Conservation (phyloP, 2,888 invertebrate species). For the Archaeoteleia sp. region DNA sequence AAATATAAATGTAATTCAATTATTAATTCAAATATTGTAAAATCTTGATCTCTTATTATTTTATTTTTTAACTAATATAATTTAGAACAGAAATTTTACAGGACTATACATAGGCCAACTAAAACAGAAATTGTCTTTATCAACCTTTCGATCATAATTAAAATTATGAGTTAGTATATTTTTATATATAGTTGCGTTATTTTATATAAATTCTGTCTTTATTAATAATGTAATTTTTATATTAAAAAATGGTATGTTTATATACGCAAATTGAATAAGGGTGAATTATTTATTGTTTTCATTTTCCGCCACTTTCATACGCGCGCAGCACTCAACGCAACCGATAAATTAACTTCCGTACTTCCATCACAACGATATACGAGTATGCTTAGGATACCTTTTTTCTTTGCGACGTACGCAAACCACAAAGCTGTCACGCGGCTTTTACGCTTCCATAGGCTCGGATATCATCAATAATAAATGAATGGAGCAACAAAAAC, state of each 20-base stretch:
- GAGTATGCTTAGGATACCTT: slow-evolving; percentile 3
- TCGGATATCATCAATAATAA: slow-evolving; percentile 36
- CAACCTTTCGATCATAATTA: neutral
- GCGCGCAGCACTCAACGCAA: neutral
- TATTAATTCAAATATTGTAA: too few relatives aligned
- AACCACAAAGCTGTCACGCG: slow-evolving; percentile 12
- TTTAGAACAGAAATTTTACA: too few relatives aligned
- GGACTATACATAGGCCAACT: neutral
- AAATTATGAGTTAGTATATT: too few relatives aligned
- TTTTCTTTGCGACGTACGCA: slow-evolving; percentile 5
- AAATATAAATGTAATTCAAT: too few relatives aligned
- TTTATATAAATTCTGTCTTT: too few relatives aligned
- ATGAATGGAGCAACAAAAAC: slow-evolving; percentile 36
- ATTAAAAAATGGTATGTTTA: too few relatives aligned
- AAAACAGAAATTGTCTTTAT: neutral
- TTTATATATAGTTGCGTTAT: too few relatives aligned
- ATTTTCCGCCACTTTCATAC: slow-evolving; percentile 1
- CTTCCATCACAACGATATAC: slow-evolving; percentile 3
- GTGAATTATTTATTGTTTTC: slow-evolving; percentile 2
- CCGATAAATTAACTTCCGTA: slow-evolving; percentile 7
- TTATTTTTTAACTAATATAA: too few relatives aligned
- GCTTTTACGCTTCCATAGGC: slow-evolving; percentile 14
- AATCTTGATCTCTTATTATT: too few relatives aligned
- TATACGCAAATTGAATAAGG: too few relatives aligned
- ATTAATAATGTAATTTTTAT: too few relatives aligned